Percentiles rank a stretch among this genome's conserved stretches.
phyloP scores from a whole-genome alignment of 2,888 invertebrate genomes.

The Nemoura dubitans region DNA sequence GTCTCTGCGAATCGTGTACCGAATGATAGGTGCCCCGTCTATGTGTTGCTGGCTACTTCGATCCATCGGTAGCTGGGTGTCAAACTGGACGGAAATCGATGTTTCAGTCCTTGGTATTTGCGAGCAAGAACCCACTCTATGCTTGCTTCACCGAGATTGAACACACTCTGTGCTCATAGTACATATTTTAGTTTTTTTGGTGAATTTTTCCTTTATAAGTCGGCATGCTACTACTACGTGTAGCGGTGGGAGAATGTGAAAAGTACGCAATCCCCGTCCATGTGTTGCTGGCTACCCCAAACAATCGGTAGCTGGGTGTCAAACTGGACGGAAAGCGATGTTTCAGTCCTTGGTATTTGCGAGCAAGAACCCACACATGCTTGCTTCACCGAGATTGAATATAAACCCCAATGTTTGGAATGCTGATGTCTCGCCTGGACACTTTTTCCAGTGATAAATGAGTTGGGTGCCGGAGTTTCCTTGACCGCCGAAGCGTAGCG shows the following conservation, averaged over 20 bases:
- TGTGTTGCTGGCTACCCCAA: neutral
- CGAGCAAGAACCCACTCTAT: neutral
- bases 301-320: neutral
- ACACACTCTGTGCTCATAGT: neutral
- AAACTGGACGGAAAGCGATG: neutral
- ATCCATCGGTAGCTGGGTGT: neutral
- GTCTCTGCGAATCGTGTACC: too few species aligned
- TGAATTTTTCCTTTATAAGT: too few species aligned
- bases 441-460: too few species aligned
- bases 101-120: neutral
- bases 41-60: neutral
- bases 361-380: neutral
- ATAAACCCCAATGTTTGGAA: too few species aligned
- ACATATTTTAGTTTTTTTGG: too few species aligned
- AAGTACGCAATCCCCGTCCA: too few species aligned
- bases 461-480: too few species aligned
- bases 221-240: too few species aligned
- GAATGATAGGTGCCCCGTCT: too few species aligned
- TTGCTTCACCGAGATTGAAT: neutral
- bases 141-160: neutral
- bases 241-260: too few species aligned
- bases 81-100: neutral
- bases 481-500: too few species aligned
- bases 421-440: too few species aligned
- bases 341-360: neutral